Conservation (phyloP, 2,797 vertebrate species). For the Phoebastria nigripes region DNA sequence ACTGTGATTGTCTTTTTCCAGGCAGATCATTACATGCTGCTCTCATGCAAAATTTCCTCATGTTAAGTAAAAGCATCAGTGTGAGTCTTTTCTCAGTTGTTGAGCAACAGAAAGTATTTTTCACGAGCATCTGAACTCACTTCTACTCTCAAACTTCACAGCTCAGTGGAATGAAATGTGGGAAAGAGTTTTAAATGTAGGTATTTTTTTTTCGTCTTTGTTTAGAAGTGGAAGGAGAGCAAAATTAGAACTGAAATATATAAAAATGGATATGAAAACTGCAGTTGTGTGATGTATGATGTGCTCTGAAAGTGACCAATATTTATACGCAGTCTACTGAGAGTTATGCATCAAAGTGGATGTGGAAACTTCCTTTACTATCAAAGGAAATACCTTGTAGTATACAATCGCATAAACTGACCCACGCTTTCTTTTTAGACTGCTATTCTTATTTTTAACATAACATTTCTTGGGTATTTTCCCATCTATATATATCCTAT, state of each 20-base stretch:
- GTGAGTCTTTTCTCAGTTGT: not conserved
- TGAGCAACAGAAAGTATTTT: not conserved
- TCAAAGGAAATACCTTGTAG: slow-evolving; percentile 1
- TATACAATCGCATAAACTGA: not conserved
- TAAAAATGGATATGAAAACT: not conserved
- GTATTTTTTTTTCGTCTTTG: not conserved
- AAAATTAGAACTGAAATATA: slow-evolving; percentile 26
- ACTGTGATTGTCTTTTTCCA: not conserved
- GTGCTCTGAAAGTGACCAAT: slow-evolving; percentile 1
- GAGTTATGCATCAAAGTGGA: slow-evolving; percentile 9
- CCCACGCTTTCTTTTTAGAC: not conserved
- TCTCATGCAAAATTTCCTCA: not conserved
- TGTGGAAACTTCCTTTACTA: not conserved
- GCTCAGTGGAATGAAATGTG: not conserved
- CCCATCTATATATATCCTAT: not conserved
- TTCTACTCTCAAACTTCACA: not conserved
- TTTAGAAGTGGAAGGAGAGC: not conserved
- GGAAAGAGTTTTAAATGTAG: not conserved
- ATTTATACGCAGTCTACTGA: slow-evolving; percentile 25
- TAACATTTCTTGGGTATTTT: slow-evolving; percentile 19
- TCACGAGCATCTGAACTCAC: not conserved
- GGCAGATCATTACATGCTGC: not conserved
- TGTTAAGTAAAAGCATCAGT: not conserved
- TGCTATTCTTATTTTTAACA: slow-evolving; percentile 6
- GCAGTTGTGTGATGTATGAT: slow-evolving; percentile 9